Base-by-base conservation (phyloP, 2,888 invertebrate genomes). In the Acrocyrtus sp. region DNA sequence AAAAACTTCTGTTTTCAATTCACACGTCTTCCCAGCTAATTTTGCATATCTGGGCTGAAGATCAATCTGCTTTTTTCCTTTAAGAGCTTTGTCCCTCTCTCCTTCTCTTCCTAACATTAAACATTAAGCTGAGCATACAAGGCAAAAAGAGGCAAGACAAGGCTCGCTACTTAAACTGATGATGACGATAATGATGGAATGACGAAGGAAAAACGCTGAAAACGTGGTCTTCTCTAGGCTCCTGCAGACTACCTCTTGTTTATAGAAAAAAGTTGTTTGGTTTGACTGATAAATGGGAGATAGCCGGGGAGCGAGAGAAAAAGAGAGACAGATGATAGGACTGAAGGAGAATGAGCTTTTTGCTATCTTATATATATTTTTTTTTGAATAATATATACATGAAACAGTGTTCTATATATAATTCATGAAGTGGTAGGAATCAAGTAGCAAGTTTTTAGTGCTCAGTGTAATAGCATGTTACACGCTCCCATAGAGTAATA, bases 41-140 rank as follows among this genome's bases (percentile, higher is more conserved):
- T 67, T 60, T 67, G 67, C 67, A 67, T 67, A 67, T 67, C 67
- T 67, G 27, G 15, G 27, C 27, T 53, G 51, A n/a, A 53, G 58
- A 67, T 67, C 67, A 60, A 66, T 41, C n/a, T n/a, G n/a, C 15
- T 17, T 27, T 53, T 41, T 51, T 29, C 48, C 48, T 54, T 56
- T 54, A 63, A 51, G 41, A 63, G 4, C 6, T 45, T 12, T 45
- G 17, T 21, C 17, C 21, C 4, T 47, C 21, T 48, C 24, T n/a
- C 21, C 17, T 22, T 19, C 19, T 6, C 56, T 21, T 48, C 21
- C 12, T 48, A 19, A 17, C 17, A 27, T 26, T 51, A 5, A 21
- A 26, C 24, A 51, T n/a, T 3, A 6, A 26, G 10, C 24, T 48
- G 15, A 8, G 21, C 48, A 45, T 47, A 47, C 47, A 47, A 47